Evolutionary conservation across 1,140 invertebrate species (phyloP).

Genomic region (Lamellibrachia luymesi): DNA sequence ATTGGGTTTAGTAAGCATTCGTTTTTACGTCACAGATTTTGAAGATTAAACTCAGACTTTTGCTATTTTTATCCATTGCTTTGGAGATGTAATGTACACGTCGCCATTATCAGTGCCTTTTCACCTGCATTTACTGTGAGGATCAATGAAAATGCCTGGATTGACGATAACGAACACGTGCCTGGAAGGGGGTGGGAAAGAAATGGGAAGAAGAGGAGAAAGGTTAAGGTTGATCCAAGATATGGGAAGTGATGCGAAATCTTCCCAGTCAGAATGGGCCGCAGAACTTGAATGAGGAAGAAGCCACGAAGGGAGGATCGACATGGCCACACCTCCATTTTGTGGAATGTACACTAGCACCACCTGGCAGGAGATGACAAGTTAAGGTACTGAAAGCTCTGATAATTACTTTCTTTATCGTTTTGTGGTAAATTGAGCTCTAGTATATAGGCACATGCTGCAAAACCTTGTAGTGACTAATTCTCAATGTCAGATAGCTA

Average conservation of each 20-base stretch:
- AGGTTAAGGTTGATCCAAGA: not conserved
- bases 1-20: not conserved
- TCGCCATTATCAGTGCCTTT: not conserved
- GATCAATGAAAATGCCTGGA: not conserved
- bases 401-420: not conserved
- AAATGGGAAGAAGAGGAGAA: not conserved
- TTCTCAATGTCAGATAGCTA: not conserved
- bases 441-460: no score
- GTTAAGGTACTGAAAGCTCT: not conserved
- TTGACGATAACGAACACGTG: not conserved
- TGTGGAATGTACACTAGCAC: not conserved
- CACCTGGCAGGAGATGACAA: not conserved
- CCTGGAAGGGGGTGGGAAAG: not conserved
- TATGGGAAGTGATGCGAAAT: not conserved
- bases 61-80: not conserved
- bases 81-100: not conserved
- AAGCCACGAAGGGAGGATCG: not conserved
- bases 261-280: not conserved
- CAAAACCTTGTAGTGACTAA: no score
- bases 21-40: not conserved
- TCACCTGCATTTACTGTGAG: not conserved
- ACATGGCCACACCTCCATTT: not conserved
- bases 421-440: not conserved
- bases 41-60: not conserved
- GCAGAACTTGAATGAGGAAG: not conserved